Percentiles rank a stretch among this genome's conserved stretches.
phyloP scores from a whole-genome alignment of 1,140 invertebrate genomes.

The Lordiphosa collinella region DNA sequence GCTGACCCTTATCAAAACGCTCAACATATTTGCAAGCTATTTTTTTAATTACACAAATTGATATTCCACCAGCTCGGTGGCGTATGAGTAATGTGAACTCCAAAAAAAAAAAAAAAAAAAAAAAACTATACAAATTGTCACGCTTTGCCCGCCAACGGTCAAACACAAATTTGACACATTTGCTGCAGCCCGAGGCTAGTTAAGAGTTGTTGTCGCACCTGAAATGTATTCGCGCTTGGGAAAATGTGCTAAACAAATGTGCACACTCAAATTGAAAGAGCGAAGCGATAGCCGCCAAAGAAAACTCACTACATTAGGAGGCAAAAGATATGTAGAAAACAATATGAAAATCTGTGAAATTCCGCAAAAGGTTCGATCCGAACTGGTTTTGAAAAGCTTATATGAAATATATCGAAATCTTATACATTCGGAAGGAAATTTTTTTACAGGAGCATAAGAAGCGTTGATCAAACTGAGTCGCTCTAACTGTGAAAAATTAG shows the following conservation, averaged over 20 bases:
- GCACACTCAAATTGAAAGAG: slow-evolving; percentile 65
- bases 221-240: slow-evolving; percentile 47
- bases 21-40: slow-evolving; percentile 19
- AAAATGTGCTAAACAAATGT: slow-evolving; percentile 71
- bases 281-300: slow-evolving; percentile 45
- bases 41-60: slow-evolving; percentile 54
- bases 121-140: too few species aligned
- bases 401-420: too few species aligned
- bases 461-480: too few species aligned
- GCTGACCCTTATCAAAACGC: slow-evolving; percentile 52
- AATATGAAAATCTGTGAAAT: too few species aligned
- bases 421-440: too few species aligned
- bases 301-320: slow-evolving; percentile 42
- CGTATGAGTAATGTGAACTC: slow-evolving; percentile 52
- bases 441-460: too few species aligned
- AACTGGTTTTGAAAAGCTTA: too few species aligned
- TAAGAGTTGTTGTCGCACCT: slow-evolving; percentile 12
- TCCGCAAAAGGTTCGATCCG: too few species aligned
- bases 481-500: too few species aligned
- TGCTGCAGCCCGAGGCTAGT: slow-evolving; percentile 7
- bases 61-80: slow-evolving; percentile 8
- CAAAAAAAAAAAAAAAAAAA: slow-evolving; percentile 46
- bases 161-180: slow-evolving; percentile 50
- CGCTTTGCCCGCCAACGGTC: slow-evolving; percentile 5
- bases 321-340: neutral